Evolutionary conservation across 1,140 invertebrate genomes (phyloP).

Genomic region (Pissodes strobi): DNA sequence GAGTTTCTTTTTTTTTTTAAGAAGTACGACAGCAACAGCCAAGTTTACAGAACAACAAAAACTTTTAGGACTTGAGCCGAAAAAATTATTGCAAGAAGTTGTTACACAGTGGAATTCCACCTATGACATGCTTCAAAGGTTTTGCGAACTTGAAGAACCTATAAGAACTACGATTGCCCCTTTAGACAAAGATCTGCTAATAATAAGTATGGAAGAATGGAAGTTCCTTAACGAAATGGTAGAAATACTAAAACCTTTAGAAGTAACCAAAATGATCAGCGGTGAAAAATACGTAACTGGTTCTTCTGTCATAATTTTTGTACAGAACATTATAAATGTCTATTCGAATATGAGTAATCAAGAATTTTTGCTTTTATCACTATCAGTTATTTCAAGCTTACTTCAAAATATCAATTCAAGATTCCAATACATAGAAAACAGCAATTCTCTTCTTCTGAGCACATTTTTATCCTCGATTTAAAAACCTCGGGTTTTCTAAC

Average conservation of each 20-base stretch:
- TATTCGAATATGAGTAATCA: background rate
- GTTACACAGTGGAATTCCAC: constrained; percentile 43
- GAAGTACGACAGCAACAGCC: background rate
- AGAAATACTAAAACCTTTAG: constrained; percentile 37
- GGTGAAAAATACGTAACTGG: constrained; percentile 43
- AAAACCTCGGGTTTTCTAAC: too few relatives aligned
- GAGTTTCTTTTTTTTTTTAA: constrained; percentile 25
- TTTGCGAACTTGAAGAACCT: constrained; percentile 27
- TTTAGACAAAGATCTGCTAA: background rate
- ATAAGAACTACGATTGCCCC: constrained; percentile 17
- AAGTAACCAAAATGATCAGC: constrained; percentile 47
- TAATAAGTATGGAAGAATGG: constrained; percentile 24
- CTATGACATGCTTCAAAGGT: constrained; percentile 39
- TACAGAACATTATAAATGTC: background rate
- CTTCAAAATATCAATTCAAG: background rate
- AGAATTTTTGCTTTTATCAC: background rate
- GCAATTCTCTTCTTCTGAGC: background rate
- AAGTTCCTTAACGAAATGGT: constrained; percentile 2
- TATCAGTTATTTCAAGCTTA: background rate
- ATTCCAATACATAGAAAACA: constrained; percentile 22
- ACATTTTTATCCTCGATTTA: constrained; percentile 31
- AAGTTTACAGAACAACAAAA: constrained; percentile 27
- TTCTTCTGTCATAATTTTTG: constrained; percentile 27
- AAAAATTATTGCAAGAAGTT: constrained; percentile 43
- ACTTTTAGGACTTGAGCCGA: constrained; percentile 23